Base-by-base conservation (phyloP, 2,888 invertebrate species). In the Anthophora plumipes region DNA sequence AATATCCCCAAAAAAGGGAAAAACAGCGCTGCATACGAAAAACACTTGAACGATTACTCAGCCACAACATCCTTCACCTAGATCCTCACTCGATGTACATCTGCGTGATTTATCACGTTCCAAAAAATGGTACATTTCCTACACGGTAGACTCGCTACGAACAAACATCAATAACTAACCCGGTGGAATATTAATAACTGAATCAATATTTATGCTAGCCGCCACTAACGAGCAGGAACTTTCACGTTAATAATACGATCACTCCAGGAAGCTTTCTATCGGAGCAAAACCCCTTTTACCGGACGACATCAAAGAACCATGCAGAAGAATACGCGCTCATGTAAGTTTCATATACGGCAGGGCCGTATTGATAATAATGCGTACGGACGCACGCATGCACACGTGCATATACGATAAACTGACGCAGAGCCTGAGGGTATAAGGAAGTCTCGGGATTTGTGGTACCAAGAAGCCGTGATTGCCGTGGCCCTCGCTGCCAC, bases 391-490 rank as follows among this genome's bases (percentile, higher is more conserved):
- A 75, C 71, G 77, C 73, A 70, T 64, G 66, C 55, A 46, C 69
- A 59, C 69, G 55, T n/a, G 55, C 43, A 60, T 63, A 57, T 66
- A 59, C 77, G 79, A 88, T 85, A 87, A 85, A 81, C 89, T 89
- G 87, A 80, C 77, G 80, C 72, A 74, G 3, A n/a, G 67, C 77
- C 79, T 46, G 61, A 59, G 76, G 85, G 69, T 55, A 83, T 61
- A 67, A 85, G 87, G 87, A 87, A 85, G 78, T 82, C n/a, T n/a
- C 82, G 55, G 86, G 90, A 90, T 90, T 90, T 90, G 90, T 88
- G 88, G 85, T 89, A 86, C 85, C 87, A 80, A 85, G 87, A 82
- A 87, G 79, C 85, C 86, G 81, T 90, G 90, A 90, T 90, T 90
- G 90, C 90, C 83, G 82, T 86, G 84, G 84, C 85, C 85, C 85